phyloP scores from a whole-genome alignment of 1,140 invertebrate genomes.

The Trichoplusia ni region DNA sequence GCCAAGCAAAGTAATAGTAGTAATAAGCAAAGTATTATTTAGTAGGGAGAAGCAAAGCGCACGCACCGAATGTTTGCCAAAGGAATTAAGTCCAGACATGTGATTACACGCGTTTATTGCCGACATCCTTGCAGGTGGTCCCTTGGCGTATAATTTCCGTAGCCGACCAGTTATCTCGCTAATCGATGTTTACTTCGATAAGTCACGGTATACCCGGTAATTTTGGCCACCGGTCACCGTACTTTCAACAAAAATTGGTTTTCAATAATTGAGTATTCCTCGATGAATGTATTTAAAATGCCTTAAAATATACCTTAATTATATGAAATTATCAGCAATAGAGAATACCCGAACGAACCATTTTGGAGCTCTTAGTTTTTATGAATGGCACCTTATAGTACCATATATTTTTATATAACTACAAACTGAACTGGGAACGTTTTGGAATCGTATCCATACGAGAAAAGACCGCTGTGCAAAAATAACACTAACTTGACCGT shows the following conservation, averaged over 20 bases:
- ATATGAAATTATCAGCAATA: no score
- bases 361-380: no score
- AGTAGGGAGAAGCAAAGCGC: neutral
- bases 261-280: no score
- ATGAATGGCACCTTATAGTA: no score
- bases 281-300: slow-evolving; percentile 14
- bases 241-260: slow-evolving; percentile 13
- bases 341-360: no score
- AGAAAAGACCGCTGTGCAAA: no score
- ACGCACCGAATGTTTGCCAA: slow-evolving; percentile 14
- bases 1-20: neutral
- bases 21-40: neutral
- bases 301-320: neutral
- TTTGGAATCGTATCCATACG: no score
- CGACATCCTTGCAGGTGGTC: slow-evolving; percentile 38
- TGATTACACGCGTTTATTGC: slow-evolving; percentile 23
- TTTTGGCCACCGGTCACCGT: slow-evolving; percentile 21
- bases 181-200: slow-evolving; percentile 45
- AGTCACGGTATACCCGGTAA: slow-evolving; percentile 36
- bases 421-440: no score
- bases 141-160: slow-evolving; percentile 28
- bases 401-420: no score
- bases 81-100: slow-evolving; percentile 19
- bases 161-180: slow-evolving; percentile 20
- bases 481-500: no score